Conservation (phyloP, 2,113 vertebrate species). For the Saccopteryx bilineata region DNA sequence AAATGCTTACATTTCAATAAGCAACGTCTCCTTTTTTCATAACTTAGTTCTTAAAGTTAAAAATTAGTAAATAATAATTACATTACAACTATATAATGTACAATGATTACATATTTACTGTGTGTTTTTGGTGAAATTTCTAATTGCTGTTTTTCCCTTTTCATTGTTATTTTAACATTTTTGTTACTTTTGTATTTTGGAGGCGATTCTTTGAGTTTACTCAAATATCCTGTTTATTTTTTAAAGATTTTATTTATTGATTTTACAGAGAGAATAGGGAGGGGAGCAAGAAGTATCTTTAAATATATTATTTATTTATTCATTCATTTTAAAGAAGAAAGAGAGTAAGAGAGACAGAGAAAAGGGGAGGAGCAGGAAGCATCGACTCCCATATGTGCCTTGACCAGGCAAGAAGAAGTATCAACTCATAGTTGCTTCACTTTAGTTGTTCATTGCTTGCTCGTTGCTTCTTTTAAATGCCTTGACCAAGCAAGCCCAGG, state of each 20-base stretch:
- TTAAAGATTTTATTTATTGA: background rate
- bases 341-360: no score
- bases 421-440: no score
- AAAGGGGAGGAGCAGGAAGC: no score
- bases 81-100: background rate
- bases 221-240: background rate
- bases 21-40: background rate
- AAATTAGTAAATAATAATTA: conserved; percentile 42
- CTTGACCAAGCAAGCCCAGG: no score
- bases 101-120: background rate
- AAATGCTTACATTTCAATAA: background rate
- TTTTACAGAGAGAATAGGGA: no score
- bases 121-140: background rate
- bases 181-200: background rate
- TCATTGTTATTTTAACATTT: background rate
- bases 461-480: no score
- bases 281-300: no score
- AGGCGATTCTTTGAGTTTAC: background rate
- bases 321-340: no score
- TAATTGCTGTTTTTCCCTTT: conserved; percentile 7
- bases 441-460: no score
- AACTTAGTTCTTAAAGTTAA: background rate
- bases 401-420: no score
- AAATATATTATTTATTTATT: no score
- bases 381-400: no score